Conservation (phyloP, 2,113 vertebrate genomes). For the Triplophysa tibetana region DNA sequence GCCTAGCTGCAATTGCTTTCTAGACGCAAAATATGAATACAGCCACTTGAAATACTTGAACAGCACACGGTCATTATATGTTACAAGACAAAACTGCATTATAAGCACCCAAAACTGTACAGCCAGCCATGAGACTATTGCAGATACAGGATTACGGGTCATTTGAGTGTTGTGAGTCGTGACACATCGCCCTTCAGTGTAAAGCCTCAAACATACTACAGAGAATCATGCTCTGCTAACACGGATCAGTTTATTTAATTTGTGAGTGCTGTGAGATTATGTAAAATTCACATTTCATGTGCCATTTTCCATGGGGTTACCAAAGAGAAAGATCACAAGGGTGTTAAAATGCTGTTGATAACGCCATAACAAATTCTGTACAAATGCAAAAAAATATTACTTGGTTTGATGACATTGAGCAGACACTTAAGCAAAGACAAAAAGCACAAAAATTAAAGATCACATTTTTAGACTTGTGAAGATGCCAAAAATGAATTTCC, state of each 20-base stretch:
- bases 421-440: too few relatives aligned
- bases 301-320: slow-evolving; percentile 1
- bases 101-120: slow-evolving; percentile 1
- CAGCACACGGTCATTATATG: slow-evolving; percentile 23
- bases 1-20: slow-evolving; percentile 20
- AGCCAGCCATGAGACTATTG: neutral
- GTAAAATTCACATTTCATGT: neutral
- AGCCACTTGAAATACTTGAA: slow-evolving; percentile 39
- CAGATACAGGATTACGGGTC: slow-evolving; percentile 17
- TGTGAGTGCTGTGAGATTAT: neutral
- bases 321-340: slow-evolving; percentile 5
- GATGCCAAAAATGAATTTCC: slow-evolving; percentile 2
- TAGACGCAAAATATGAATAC: slow-evolving; percentile 18
- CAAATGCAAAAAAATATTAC: too few relatives aligned
- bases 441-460: neutral
- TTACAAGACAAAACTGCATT: slow-evolving; percentile 29
- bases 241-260: neutral
- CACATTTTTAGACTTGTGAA: neutral
- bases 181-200: neutral
- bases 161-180: slow-evolving; percentile 18
- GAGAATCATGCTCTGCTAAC: neutral
- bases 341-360: too few relatives aligned
- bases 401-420: neutral
- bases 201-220: slow-evolving; percentile 15
- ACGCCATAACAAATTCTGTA: too few relatives aligned